Base-by-base conservation (phyloP, 2,797 vertebrate genomes). In the Ataeniobius toweri region DNA sequence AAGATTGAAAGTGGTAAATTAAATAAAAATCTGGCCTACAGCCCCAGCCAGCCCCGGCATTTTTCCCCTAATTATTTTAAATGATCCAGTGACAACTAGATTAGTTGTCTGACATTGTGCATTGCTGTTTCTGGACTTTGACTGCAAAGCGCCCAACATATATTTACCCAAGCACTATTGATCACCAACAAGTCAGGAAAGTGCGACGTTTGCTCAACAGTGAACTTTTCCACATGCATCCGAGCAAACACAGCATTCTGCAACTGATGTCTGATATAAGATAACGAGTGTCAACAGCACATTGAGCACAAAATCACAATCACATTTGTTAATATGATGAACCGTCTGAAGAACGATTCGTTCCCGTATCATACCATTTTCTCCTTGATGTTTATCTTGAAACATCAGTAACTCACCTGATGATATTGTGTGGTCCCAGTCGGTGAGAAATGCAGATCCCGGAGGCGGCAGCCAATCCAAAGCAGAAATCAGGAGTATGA, bases 91-190 rank as follows among this genome's bases (percentile, higher is more conserved):
- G 82, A 79, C 82, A 89, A 85, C 75, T 67, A 56, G 78, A 84
- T 79, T 70, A 85, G 76, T 90, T 92, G 90, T 87, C 90, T 78
- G 89, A 91, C 88, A 86, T 89, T 75, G 84, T 77, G 85, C 85
- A 55, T 78, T 36, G 3, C 73, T 75, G 91, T 92, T 94, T 90
- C 91, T 94, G 95, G 94, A 95, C 95, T 95, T 95, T 96, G 94
- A 90, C 88, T 89, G 80, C 75, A 44, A 80, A 86, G 81, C 82
- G 76, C 75, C 28, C 50, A 79, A 78, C 84, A 71, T 85, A 63
- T 93, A 81, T 94, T 94, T 93, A 92, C 94, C 77, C 70, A 83
- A 5, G 74, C 79, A 80, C 74, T 91, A 95, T 93, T 88, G 94
- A 95, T 93, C 90, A 82, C 69, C 9, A 81, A 75, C 83, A 86